A percentile compares a stretch with the other conserved stretches of the same genome.
These are phyloP conservation scores for Silurus aristotelis DNA, from an alignment of 2,797 vertebrate genomes.

Conservation along the genomic window DNA sequence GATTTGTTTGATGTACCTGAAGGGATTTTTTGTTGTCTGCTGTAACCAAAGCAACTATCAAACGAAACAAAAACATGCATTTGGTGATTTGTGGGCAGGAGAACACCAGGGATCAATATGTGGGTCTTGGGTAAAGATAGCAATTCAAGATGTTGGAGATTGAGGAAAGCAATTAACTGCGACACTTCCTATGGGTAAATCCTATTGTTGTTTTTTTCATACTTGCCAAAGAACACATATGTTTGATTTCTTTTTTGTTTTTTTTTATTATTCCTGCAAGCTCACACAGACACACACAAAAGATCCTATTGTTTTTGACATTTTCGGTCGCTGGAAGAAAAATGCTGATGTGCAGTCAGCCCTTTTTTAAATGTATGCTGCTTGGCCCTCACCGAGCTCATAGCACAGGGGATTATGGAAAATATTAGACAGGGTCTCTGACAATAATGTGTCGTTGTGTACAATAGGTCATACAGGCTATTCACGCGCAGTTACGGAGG, in stretches of 20 bases:
- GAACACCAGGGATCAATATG: slow-evolving; percentile 45
- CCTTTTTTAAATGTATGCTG: slow-evolving; percentile 39
- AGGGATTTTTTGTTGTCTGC: not conserved
- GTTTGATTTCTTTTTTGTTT: not conserved
- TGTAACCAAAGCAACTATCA: not conserved
- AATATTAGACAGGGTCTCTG: slow-evolving; percentile 70
- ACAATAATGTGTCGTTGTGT: slow-evolving; percentile 63
- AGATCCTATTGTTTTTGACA: slow-evolving; percentile 33
- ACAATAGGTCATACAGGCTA: slow-evolving; percentile 71
- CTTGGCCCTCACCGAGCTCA: slow-evolving; percentile 55
- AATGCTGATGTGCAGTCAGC: slow-evolving; percentile 53
- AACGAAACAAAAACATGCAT: not conserved
- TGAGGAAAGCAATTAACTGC: slow-evolving; percentile 42
- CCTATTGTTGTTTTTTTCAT: slow-evolving; percentile 1
- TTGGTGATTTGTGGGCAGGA: slow-evolving; percentile 34
- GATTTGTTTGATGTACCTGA: not conserved
- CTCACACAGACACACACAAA: not conserved
- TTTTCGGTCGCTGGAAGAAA: slow-evolving; percentile 39
- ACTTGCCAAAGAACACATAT: not conserved
- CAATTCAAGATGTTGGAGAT: slow-evolving; percentile 34
- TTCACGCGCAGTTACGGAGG: slow-evolving; percentile 66
- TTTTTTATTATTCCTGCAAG: not conserved
- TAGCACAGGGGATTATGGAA: slow-evolving; percentile 59
- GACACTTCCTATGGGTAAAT: slow-evolving; percentile 15
- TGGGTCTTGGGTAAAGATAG: slow-evolving; percentile 54